Evolutionary conservation across 2,113 vertebrate species (phyloP).

Genomic region (Noturus placidus): DNA sequence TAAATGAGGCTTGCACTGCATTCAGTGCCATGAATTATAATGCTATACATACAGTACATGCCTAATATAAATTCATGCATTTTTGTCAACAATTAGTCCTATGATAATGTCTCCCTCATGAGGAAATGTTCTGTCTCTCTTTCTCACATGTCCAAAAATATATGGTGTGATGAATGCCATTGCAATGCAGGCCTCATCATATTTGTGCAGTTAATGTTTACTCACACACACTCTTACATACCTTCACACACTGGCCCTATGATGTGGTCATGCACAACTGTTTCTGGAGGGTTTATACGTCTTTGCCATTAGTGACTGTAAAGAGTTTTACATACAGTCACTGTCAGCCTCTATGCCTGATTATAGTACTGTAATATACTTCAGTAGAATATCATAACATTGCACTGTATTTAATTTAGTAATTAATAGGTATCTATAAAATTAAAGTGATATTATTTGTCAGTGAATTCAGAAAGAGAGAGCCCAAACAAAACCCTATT

Average conservation of each 20-base stretch:
- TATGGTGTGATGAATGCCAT: background rate
- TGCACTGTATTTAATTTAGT: background rate
- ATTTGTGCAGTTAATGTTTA: constrained; percentile 27
- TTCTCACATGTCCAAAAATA: background rate
- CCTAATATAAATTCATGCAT: background rate
- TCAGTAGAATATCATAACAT: background rate
- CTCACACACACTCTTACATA: constrained; percentile 11
- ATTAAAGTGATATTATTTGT: background rate
- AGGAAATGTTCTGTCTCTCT: constrained; percentile 2
- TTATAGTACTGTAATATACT: background rate
- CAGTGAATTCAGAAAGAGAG: background rate
- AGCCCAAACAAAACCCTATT: background rate
- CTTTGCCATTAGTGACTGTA: background rate
- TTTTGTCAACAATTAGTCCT: background rate
- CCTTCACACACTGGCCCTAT: background rate
- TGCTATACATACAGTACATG: background rate
- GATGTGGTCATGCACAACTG: constrained; percentile 28
- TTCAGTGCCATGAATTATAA: constrained; percentile 1
- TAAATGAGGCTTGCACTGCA: constrained; percentile 47
- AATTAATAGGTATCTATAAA: background rate
- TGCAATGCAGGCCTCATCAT: constrained; percentile 64
- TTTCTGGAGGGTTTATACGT: constrained; percentile 31
- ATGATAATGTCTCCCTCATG: background rate
- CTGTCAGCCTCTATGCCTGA: no score
- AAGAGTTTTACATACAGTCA: background rate